A percentile compares a stretch with the other conserved stretches of the same genome.
phyloP scores from a whole-genome alignment of 2,797 vertebrate species.

The Oryzias dopingdopingensis region DNA sequence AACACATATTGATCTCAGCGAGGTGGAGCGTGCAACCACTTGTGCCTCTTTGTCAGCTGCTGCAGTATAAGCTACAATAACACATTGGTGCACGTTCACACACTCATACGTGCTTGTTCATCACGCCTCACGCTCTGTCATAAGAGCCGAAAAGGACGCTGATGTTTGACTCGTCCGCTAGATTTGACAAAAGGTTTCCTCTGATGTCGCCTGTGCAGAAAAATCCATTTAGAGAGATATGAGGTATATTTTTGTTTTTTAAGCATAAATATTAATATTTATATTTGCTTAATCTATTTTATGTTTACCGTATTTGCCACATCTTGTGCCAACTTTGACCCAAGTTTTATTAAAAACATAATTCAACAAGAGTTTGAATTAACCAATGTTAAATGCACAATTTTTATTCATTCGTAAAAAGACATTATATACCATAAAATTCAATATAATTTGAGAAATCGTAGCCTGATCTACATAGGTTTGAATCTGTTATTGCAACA shows the following conservation, averaged over 20 bases:
- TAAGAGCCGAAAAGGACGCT: constrained; percentile 3
- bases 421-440: neutral
- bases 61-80: constrained; percentile 71
- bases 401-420: constrained; percentile 5
- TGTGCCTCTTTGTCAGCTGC: constrained; percentile 55
- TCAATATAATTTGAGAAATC: constrained; percentile 2
- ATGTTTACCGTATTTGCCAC: constrained; percentile 17
- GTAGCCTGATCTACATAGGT: constrained; percentile 1
- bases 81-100: constrained; percentile 30
- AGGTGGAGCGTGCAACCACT: constrained; percentile 47
- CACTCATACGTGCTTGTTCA: constrained; percentile 16
- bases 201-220: constrained; percentile 12
- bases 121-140: constrained; percentile 16
- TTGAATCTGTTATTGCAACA: constrained; percentile 2
- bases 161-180: constrained; percentile 13
- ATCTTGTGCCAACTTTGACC: constrained; percentile 31
- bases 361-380: constrained; percentile 8
- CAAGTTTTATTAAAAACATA: neutral
- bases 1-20: constrained; percentile 35
- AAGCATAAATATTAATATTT: constrained; percentile 1
- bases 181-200: constrained; percentile 10
- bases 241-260: constrained; percentile 5
- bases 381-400: constrained; percentile 1
- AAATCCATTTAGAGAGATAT: constrained; percentile 2
- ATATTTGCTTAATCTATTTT: constrained; percentile 2